Base-by-base conservation (phyloP, 1,140 invertebrate genomes). In the Heliconius himera region DNA sequence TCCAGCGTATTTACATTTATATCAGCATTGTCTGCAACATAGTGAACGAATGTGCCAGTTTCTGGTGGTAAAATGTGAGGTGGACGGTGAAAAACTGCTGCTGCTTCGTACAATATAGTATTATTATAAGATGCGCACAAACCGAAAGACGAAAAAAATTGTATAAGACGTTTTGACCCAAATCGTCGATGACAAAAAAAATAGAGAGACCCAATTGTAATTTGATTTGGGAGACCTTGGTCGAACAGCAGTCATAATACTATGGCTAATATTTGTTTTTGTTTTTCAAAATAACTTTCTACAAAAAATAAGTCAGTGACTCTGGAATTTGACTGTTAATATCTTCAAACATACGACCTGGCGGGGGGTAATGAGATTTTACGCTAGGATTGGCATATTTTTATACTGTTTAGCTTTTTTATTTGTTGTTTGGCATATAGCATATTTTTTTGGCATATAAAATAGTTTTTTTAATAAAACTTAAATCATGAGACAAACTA, bases 1-100 rank as follows among this genome's bases (percentile, higher is more conserved):
- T 93, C 91, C 26, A 94, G 76, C 3, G 89, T 92, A 88, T 87
- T 83, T 41, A 90, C 88, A 88, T 92, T 91, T 78, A 90, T 88
- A 83, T 91, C 90, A 80, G 87, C 89, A 89, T 93, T 93, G 70
- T 94, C 87, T 80, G 73, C 86, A 84, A 91, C 88, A 71, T 90
- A 90, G 85, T 94, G 92, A 84, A 89, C 80, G 73, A 92, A 54
- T 77, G 86, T 84, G 76, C 87, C 88, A 84, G 20, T 86, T 85
- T 91, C 86, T 86, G 90, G 83, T 86, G 82, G 79, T 87, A 89
- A 60, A 49, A 90, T 41, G 86, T 85, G 88, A 86, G 86, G 88
- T 49, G 76, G 88, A 83, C 73, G 83, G 85, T 85, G 83, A 18
- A 84, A 84, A 91, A 90, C 88, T 89, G 90, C 87, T 91, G 88